A percentile compares a stretch with the other conserved stretches of the same genome.
phyloP scores from a whole-genome alignment of 2,888 invertebrate species.

The Epirrhoe alternata region DNA sequence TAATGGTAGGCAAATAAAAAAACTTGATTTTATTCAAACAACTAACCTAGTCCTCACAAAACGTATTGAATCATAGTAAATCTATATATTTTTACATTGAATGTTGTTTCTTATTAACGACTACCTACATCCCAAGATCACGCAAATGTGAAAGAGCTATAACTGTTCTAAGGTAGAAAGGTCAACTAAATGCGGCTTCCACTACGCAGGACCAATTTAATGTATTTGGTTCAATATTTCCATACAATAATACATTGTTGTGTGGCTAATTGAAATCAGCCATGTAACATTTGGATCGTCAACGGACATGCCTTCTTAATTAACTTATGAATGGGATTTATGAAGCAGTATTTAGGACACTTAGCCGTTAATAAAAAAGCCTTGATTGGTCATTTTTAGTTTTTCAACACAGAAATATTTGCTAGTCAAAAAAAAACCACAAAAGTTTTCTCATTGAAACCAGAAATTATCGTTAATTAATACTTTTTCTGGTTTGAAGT shows the following conservation, averaged over 20 bases:
- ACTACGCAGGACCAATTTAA: slow-evolving; percentile 60
- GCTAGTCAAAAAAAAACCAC: background rate
- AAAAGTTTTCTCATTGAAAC: background rate
- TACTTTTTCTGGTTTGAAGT: too few species aligned
- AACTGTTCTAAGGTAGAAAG: slow-evolving; percentile 59
- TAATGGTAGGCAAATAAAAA: background rate
- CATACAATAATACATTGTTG: slow-evolving; percentile 81
- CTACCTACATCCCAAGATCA: slow-evolving; percentile 38
- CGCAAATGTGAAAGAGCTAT: slow-evolving; percentile 37
- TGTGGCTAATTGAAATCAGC: slow-evolving; percentile 73
- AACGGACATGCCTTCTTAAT: slow-evolving; percentile 41
- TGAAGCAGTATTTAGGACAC: slow-evolving; percentile 22
- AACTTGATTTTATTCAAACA: too few species aligned
- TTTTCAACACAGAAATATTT: background rate
- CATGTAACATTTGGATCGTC: slow-evolving; percentile 49
- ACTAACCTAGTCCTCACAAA: too few species aligned
- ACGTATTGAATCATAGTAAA: too few species aligned
- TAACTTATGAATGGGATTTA: slow-evolving; percentile 44
- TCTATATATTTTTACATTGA: background rate
- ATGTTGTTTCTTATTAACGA: slow-evolving; percentile 20
- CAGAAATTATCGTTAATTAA: background rate
- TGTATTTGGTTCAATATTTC: slow-evolving; percentile 76
- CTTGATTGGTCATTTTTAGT: background rate
- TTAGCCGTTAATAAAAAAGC: background rate
- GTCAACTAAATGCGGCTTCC: slow-evolving; percentile 65